Evolutionary conservation across 2,113 vertebrate genomes (phyloP), one percentile per base, ranked within the genome.

Genomic region (Myxocyprinus asiaticus): DNA sequence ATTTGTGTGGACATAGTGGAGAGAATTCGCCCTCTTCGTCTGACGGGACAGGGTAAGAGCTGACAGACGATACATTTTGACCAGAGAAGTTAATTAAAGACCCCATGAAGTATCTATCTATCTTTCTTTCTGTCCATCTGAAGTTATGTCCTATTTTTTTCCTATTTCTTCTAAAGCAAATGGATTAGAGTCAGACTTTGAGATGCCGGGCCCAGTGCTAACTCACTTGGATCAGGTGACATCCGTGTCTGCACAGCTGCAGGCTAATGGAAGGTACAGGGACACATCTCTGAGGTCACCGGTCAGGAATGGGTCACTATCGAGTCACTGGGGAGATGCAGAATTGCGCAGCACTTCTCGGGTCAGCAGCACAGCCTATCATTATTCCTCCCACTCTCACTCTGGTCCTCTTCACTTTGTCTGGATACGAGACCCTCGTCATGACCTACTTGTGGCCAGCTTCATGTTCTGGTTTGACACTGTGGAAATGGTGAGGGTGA

Each of bases 381-480:
- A 89, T 9, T 91, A 93, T 82, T 85, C 87, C 8, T 76, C 83
- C 12, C 70, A 64, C 3, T 84, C 82, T 45, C 63, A 83, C 73
- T 88, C 88, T 0, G 88, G 89, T 3, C 68, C 55, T 4, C 82
- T 92, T 6, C 69, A 76, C 22, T 65, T 85, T 2, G 76, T 94
- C 77, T 91, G 89, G 55, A 68, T 4, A 9, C 83, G 42, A 33
- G 94, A 96, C 0, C 4, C 59, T 0, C 87, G 94, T 14, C 84
- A 91, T 0, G 89, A 94, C 69, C 48, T 91, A n/a, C 87, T 94
- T 72, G 79, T 91, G 51, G 82, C 89, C 33, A 84, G 87, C 71
- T 95, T 95, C 56, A 10, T 94, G 64, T 88, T 90, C 81, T 95
- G 95, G 95, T 79, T 93, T 0, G 95, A 96, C 87, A 94, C 94